Evolutionary conservation across 1,140 invertebrate species (phyloP).

Genomic region (Lucilia sericata): DNA sequence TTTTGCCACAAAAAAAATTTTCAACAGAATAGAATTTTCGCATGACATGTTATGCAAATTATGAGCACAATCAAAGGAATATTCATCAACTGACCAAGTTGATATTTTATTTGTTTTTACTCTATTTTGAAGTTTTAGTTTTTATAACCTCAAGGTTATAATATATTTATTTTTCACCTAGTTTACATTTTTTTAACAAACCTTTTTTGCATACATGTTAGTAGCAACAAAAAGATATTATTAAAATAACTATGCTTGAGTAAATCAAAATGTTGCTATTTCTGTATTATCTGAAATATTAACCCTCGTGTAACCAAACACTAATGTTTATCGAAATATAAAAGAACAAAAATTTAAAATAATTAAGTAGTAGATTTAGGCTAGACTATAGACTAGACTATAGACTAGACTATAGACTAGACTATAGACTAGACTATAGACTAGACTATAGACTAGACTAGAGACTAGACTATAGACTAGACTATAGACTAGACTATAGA

Average conservation of each 20-base stretch:
- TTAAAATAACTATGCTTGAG: constrained; percentile 24
- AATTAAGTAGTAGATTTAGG: too few species aligned
- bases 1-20: neutral
- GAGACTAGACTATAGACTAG: too few species aligned
- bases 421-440: too few species aligned
- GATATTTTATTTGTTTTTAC: neutral
- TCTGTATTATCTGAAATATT: neutral
- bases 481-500: too few species aligned
- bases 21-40: neutral
- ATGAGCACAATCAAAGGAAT: neutral
- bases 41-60: constrained; percentile 24
- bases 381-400: too few species aligned
- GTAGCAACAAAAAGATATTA: neutral
- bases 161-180: neutral
- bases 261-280: neutral
- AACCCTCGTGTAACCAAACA: neutral
- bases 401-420: too few species aligned
- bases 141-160: neutral
- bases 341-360: too few species aligned
- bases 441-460: too few species aligned
- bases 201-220: neutral
- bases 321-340: too few species aligned
- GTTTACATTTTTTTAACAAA: neutral
- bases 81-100: neutral
- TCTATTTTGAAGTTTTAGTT: neutral